Conservation (phyloP, 1,140 invertebrate genomes). For the Drosophila cardini region DNA sequence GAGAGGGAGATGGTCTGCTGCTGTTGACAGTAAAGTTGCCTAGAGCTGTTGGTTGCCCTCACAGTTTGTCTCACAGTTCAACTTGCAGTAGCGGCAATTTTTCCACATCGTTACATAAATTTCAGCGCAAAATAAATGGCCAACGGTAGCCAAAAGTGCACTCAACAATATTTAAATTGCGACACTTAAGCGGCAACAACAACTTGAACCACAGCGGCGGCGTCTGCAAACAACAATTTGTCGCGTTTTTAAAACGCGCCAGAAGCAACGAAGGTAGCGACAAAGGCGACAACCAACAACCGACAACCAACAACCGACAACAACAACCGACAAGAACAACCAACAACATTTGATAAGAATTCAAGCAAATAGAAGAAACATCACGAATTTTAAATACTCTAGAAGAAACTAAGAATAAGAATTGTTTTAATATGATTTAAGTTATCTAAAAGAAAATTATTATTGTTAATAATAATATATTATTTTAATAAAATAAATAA, state of each 20-base stretch:
- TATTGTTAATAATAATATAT: too few species aligned
- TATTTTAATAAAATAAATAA: too few species aligned
- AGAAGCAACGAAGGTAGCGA: slow-evolving; percentile 69
- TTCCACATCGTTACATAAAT: slow-evolving; percentile 83
- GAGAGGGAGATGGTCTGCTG: slow-evolving; percentile 15
- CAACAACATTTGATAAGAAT: slow-evolving; percentile 10
- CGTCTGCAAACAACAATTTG: slow-evolving; percentile 80
- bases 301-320: slow-evolving; percentile 27
- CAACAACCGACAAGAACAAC: neutral
- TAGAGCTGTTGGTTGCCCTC: slow-evolving; percentile 12
- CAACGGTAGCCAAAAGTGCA: slow-evolving; percentile 80
- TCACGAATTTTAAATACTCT: neutral
- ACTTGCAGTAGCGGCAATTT: slow-evolving; percentile 73
- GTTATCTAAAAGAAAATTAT: too few species aligned
- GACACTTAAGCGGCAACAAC: slow-evolving; percentile 70
- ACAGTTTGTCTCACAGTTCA: neutral
- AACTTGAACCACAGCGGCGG: slow-evolving; percentile 50
- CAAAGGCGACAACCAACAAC: slow-evolving; percentile 56
- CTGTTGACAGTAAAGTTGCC: slow-evolving; percentile 47
- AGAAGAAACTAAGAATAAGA: too few species aligned
- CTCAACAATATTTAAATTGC: slow-evolving; percentile 83
- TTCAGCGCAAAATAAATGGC: slow-evolving; percentile 78
- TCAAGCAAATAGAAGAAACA: neutral
- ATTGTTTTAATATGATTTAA: too few species aligned
- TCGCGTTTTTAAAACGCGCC: slow-evolving; percentile 79